phyloP scores from a whole-genome alignment of 2,113 vertebrate genomes.

The Phrynosoma blainvillii region DNA sequence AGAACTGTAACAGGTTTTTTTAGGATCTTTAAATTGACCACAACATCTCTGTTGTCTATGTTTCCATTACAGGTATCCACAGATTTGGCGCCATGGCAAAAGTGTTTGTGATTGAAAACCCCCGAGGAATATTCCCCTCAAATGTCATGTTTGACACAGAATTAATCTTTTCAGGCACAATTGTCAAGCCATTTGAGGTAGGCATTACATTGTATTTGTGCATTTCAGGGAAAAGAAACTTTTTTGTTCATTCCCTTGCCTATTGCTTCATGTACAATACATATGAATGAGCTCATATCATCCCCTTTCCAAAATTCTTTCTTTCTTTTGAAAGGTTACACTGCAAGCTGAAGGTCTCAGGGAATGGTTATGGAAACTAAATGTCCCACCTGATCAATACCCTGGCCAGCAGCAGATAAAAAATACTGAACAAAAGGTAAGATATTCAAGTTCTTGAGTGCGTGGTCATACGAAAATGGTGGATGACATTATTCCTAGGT shows the following conservation, averaged over 20 bases:
- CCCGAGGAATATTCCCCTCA: not conserved
- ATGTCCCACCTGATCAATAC: not conserved
- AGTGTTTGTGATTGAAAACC: too few relatives aligned
- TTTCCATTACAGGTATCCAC: conserved; percentile 6
- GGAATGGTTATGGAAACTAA: not conserved
- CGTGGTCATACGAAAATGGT: too few relatives aligned
- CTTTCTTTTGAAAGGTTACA: not conserved
- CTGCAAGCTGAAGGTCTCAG: rapidly evolving
- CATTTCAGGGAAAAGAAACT: not conserved
- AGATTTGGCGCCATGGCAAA: not conserved
- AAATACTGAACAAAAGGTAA: not conserved
- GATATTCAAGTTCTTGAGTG: not conserved
- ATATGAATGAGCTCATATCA: not conserved
- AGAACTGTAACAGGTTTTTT: not conserved
- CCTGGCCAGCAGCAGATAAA: conserved; percentile 2
- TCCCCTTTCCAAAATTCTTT: not conserved
- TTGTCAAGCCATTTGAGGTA: not conserved
- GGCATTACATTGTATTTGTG: not conserved
- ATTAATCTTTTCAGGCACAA: rapidly evolving
- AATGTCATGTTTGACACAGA: not conserved
- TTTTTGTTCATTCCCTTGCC: not conserved
- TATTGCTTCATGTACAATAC: not conserved
- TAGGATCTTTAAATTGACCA: conserved; percentile 13
- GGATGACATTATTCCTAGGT: too few relatives aligned
- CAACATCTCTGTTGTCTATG: not conserved